Evolutionary conservation across 2,888 invertebrate species (phyloP).

Genomic region (Clivina fossor): DNA sequence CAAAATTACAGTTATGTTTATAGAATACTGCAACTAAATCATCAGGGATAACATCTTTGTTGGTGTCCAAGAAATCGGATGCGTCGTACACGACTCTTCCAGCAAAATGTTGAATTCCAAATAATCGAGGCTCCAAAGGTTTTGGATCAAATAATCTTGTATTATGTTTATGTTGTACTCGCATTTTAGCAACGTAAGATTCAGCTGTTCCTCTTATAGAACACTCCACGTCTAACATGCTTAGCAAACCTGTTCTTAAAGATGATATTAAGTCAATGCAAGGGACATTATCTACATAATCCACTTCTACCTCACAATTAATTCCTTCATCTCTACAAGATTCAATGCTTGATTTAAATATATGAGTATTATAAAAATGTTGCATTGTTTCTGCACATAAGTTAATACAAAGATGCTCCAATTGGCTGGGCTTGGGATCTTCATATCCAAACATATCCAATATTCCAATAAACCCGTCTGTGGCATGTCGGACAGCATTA

Average conservation of each 20-base stretch:
- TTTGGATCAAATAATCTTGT: constrained; percentile 78
- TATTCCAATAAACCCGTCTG: constrained; percentile 93
- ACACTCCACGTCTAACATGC: constrained; percentile 90
- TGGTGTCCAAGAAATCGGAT: constrained; percentile 85
- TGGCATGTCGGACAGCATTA: constrained; percentile 89
- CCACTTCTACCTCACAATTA: constrained; percentile 84
- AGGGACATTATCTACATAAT: constrained; percentile 93
- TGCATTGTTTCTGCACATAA: constrained; percentile 97
- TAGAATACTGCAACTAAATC: constrained; percentile 91
- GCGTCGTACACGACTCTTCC: constrained; percentile 87
- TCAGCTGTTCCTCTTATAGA: constrained; percentile 80
- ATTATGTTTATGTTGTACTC: constrained; percentile 80
- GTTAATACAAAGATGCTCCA: constrained; percentile 94
- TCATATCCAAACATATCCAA: constrained; percentile 97
- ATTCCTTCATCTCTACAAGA: constrained; percentile 93
- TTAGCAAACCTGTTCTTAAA: constrained; percentile 85
- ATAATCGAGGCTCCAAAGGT: constrained; percentile 75
- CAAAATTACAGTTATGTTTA: constrained; percentile 90
- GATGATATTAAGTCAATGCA: constrained; percentile 95
- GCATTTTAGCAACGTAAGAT: constrained; percentile 78
- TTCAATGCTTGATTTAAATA: constrained; percentile 91
- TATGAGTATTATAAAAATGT: constrained; percentile 96
- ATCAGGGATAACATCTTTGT: constrained; percentile 89
- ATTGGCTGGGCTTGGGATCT: constrained; percentile 83
- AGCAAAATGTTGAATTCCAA: constrained; percentile 90